A percentile compares a stretch with the other conserved stretches of the same genome.
These are phyloP conservation scores for Frankliniella intonsa DNA, from an alignment of 2,888 invertebrate species.

Conservation along the genomic window DNA sequence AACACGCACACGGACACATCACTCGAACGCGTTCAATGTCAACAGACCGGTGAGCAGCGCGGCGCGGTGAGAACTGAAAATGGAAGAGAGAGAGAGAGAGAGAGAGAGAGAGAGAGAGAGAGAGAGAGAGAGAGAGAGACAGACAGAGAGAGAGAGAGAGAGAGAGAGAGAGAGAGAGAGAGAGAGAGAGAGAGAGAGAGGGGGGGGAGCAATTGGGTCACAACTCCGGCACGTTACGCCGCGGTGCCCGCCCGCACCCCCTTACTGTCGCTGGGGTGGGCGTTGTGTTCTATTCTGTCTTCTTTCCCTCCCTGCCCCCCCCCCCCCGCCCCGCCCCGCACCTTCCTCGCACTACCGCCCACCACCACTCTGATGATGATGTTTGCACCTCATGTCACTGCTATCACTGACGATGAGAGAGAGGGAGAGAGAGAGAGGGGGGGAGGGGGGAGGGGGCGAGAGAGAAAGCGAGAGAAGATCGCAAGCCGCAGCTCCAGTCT, in stretches of 20 bases:
- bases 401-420: neutral
- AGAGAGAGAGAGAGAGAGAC: neutral
- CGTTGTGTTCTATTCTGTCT: no score
- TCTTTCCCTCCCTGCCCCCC: no score
- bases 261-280: no score
- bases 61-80: neutral
- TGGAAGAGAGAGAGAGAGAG: neutral
- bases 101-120: constrained; percentile 1
- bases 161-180: neutral
- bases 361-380: neutral
- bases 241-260: neutral
- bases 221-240: neutral
- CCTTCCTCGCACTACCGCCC: neutral
- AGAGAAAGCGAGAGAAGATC: neutral
- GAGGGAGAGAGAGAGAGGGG: neutral
- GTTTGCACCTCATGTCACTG: neutral
- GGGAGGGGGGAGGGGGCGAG: no score
- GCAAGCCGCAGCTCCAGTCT: neutral
- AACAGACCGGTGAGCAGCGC: neutral
- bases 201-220: neutral
- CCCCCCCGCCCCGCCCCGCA: neutral
- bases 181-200: neutral
- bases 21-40: neutral
- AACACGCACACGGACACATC: neutral
- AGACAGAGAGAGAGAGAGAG: neutral